Base-by-base conservation (phyloP, 2,797 vertebrate species). In the Tapera naevia region DNA sequence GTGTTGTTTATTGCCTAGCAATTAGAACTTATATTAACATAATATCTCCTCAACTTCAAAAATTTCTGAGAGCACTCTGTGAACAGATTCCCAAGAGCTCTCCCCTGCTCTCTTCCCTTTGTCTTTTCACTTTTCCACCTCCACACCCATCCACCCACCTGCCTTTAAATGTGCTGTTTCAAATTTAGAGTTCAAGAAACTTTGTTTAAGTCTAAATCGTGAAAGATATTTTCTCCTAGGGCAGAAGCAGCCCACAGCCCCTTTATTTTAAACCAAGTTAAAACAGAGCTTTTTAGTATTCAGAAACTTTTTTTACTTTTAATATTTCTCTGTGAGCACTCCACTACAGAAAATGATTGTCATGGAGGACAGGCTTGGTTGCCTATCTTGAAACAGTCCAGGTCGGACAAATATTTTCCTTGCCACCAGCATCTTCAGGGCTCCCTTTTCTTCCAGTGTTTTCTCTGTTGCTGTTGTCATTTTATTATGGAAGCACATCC, bases 181-280 rank as follows among this genome's bases (percentile, higher is more conserved):
- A 95, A 96, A 97, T 97, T 96, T 97, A 97, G 97, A 97, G 96
- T 97, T 98, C 93, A 87, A 95, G 97, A 98, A 97, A 97, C 97
- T 98, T 97, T 91, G 96, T 95, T 97, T 95, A 91, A 97, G 91
- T 92, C 90, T 73, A 93, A 97, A 96, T 97, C 94, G 94, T 91
- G 93, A 57, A 93, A 92, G 93, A 95, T 80, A 94, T 88, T 94
- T 94, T 93, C 92, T 95, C 86, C 62, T 81, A 81, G 89, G 41
- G 75, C 80, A 91, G 89, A 74, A 93, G 70, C 92, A 96, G 72
- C 95, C 92, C 94, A 94, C 91, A 58, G 58, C 28, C 84, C 88
- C 87, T 96, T 92, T 57, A 78, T 87, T 97, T 94, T 91, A 94
- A 95, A 93, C 32, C 54, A 17, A 95, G 70, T 87, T 91, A 57